Evolutionary conservation across 2,113 vertebrate species (phyloP).

Genomic region (Peromyscus californicus): DNA sequence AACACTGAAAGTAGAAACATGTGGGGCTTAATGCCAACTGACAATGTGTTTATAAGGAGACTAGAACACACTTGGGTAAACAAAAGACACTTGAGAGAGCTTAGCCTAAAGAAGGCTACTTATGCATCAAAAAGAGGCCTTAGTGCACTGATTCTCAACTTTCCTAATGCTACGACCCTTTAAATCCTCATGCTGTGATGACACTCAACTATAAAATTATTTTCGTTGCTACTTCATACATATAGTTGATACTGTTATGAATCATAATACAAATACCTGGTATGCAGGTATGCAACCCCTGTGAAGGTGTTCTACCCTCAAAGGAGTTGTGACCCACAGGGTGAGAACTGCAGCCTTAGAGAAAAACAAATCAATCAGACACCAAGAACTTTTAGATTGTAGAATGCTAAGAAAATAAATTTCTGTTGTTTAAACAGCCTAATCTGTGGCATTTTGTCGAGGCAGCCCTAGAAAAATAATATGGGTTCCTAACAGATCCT

Average conservation of each 20-base stretch:
- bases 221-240: background rate
- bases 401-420: conserved; percentile 1
- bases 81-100: background rate
- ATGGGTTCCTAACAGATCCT: background rate
- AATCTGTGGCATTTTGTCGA: background rate
- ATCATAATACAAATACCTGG: background rate
- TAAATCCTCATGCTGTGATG: background rate
- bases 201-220: too few relatives aligned
- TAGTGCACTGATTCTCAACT: background rate
- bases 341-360: background rate
- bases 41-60: background rate
- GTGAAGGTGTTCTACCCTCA: background rate
- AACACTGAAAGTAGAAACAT: background rate
- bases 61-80: background rate
- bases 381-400: background rate
- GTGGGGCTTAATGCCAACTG: background rate
- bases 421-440: background rate
- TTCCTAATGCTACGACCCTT: background rate
- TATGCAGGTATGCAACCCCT: background rate
- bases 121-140: background rate
- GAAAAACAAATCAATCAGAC: background rate
- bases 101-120: rapidly evolving
- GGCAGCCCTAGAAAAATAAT: background rate
- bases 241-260: background rate
- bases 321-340: background rate